A percentile compares a stretch with the other conserved stretches of the same genome.
Evolutionary conservation across 2,113 vertebrate genomes (phyloP).

Genomic region (Peromyscus polionotus): DNA sequence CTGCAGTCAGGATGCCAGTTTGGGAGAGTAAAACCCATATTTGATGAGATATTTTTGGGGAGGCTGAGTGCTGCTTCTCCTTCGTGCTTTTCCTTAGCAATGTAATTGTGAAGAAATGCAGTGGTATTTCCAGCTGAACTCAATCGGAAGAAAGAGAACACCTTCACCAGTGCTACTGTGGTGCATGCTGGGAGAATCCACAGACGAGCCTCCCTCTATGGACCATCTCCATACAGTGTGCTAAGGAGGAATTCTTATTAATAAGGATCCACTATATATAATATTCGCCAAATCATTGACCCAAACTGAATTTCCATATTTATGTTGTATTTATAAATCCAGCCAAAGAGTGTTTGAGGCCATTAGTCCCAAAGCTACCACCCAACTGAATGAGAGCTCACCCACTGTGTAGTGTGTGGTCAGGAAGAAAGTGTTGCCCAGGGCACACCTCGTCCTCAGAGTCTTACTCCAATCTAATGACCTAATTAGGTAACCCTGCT

Average conservation of each 20-base stretch:
- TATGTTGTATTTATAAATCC: neutral
- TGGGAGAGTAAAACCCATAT: neutral
- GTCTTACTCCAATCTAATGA: neutral
- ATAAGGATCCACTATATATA: neutral
- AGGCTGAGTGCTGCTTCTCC: neutral
- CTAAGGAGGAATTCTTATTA: neutral
- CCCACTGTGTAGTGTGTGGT: no score
- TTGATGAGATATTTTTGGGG: neutral
- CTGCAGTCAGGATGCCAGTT: neutral
- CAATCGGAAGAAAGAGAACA: neutral
- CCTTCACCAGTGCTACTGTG: neutral
- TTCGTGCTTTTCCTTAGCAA: neutral
- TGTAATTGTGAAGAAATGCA: neutral
- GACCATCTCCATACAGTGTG: neutral
- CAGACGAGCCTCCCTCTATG: neutral
- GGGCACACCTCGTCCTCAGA: neutral
- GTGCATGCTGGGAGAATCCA: neutral
- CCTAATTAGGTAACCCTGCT: neutral
- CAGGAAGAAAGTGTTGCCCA: neutral
- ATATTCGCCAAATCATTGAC: neutral
- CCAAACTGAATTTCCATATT: neutral
- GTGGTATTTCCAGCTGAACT: neutral
- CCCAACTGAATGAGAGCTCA: neutral
- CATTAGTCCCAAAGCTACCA: neutral
- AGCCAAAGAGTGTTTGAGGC: neutral